Percentiles rank a stretch among this genome's conserved stretches.
Conservation (phyloP, 1,140 invertebrate species). For the Portunus trituberculatus region DNA sequence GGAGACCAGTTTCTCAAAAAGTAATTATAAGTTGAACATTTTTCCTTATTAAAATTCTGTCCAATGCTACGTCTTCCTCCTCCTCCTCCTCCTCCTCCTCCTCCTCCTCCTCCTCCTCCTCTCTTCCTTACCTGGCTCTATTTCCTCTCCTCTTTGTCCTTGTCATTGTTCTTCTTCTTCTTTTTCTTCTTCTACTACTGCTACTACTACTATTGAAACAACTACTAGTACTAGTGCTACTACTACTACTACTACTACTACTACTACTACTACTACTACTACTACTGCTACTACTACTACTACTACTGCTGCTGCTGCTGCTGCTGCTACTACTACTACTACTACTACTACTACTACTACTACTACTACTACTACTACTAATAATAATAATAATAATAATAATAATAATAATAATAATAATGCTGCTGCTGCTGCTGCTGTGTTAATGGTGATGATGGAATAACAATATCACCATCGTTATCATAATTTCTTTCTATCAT, state of each 20-base stretch:
- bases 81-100: too few relatives aligned
- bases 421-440: background rate
- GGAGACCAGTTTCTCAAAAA: too few relatives aligned
- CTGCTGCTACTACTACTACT: background rate
- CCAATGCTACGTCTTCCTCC: too few relatives aligned
- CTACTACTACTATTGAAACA: background rate
- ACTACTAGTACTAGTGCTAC: too few relatives aligned
- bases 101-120: too few relatives aligned
- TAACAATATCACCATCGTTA: background rate
- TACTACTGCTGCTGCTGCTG: conserved; percentile 5
- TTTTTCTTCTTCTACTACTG: background rate
- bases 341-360: background rate
- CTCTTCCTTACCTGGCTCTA: too few relatives aligned
- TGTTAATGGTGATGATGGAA: background rate
- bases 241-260: conserved; percentile 8
- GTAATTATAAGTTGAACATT: too few relatives aligned
- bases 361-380: conserved; percentile 8
- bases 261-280: conserved; percentile 6
- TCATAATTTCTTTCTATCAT: too few relatives aligned
- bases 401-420: background rate
- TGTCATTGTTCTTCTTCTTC: too few relatives aligned
- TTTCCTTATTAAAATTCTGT: too few relatives aligned
- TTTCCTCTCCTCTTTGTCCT: too few relatives aligned
- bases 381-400: background rate
- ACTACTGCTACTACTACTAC: background rate